Evolutionary conservation across 2,797 vertebrate genomes (phyloP).

Genomic region (Neoniphon sammara): DNA sequence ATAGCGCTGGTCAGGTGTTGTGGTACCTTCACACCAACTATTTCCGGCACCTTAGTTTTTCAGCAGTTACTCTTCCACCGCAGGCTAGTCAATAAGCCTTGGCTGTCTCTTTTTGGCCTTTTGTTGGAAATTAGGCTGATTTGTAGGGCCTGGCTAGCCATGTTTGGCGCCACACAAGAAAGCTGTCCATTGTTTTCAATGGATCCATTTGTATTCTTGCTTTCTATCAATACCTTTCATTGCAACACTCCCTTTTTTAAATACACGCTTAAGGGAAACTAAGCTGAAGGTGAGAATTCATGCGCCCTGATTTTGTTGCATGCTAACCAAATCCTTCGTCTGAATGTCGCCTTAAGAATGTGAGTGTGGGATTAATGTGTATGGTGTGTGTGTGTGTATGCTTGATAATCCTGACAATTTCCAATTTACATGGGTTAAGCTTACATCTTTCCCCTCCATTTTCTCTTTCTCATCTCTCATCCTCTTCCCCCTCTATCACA

Average conservation of each 20-base stretch:
- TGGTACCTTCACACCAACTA: not conserved
- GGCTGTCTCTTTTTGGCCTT: constrained; percentile 14
- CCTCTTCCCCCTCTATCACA: constrained; percentile 20
- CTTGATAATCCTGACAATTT: constrained; percentile 49
- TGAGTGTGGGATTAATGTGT: constrained; percentile 50
- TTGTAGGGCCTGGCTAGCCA: constrained; percentile 5
- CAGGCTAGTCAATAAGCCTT: not conserved
- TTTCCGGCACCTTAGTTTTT: constrained; percentile 9
- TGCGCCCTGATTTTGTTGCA: constrained; percentile 32
- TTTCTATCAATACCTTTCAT: constrained; percentile 28
- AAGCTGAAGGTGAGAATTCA: constrained; percentile 51
- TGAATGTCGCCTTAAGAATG: constrained; percentile 51
- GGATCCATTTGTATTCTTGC: constrained; percentile 47
- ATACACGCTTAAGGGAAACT: constrained; percentile 44
- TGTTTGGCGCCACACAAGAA: constrained; percentile 37
- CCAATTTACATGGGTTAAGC: constrained; percentile 38
- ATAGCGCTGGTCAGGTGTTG: not conserved
- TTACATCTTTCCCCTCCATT: constrained; percentile 42
- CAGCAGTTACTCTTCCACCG: not conserved
- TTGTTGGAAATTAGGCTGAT: constrained; percentile 30
- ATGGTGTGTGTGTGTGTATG: constrained; percentile 10
- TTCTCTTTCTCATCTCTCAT: constrained; percentile 41
- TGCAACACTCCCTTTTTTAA: constrained; percentile 34
- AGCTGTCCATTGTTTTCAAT: constrained; percentile 21
- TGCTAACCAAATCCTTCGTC: constrained; percentile 53